A percentile compares a stretch with the other conserved stretches of the same genome.
Conservation (phyloP, 2,113 vertebrate genomes). For the Tachysurus vachellii region DNA sequence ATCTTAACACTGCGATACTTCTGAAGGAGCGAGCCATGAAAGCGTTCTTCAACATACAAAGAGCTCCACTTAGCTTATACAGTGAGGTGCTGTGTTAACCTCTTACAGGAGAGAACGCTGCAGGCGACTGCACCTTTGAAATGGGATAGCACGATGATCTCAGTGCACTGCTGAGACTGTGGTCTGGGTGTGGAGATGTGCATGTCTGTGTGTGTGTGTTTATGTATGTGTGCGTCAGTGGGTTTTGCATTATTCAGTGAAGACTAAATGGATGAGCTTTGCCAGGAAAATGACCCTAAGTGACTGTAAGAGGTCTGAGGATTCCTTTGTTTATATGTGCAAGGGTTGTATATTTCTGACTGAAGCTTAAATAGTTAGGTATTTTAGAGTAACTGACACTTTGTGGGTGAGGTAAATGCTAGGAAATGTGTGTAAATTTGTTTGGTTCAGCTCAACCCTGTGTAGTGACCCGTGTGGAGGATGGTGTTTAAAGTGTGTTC, state of each 20-base stretch:
- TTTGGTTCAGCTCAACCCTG: neutral
- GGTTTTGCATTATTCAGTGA: constrained; percentile 36
- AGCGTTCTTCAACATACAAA: constrained; percentile 12
- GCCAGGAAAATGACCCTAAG: constrained; percentile 21
- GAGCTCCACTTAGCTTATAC: constrained; percentile 30
- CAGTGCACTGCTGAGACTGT: constrained; percentile 39
- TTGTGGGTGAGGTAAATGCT: constrained; percentile 25
- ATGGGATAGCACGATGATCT: constrained; percentile 47
- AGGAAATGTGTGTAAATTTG: neutral
- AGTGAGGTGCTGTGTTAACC: constrained; percentile 9
- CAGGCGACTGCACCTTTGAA: constrained; percentile 48
- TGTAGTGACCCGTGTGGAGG: neutral
- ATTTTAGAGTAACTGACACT: constrained; percentile 13
- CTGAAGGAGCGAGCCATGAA: constrained; percentile 7
- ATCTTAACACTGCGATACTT: neutral
- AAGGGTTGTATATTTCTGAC: constrained; percentile 9
- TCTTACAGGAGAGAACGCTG: constrained; percentile 20
- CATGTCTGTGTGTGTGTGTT: constrained; percentile 23
- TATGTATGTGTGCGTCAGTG: constrained; percentile 20
- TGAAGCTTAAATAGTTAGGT: constrained; percentile 2
- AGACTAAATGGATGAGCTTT: constrained; percentile 19
- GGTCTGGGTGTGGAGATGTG: constrained; percentile 14
- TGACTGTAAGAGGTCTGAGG: neutral
- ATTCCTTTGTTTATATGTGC: constrained; percentile 14
- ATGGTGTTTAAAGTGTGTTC: neutral